phyloP scores from a whole-genome alignment of 2,113 vertebrate species.

The Macaca nemestrina region DNA sequence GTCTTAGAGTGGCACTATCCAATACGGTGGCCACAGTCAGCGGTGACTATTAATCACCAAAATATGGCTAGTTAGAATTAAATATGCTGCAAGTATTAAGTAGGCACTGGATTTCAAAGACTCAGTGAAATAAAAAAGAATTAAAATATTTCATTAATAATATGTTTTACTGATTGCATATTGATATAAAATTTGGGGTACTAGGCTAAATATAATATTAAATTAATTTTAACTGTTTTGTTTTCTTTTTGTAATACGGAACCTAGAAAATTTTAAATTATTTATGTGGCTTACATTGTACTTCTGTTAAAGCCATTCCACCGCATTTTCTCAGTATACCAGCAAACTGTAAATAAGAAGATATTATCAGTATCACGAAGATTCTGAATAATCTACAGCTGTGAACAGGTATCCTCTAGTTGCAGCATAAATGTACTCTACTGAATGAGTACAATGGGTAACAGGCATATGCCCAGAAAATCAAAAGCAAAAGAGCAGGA shows the following conservation, averaged over 20 bases:
- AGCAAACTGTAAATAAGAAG: neutral
- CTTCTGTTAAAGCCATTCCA: neutral
- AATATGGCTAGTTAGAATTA: neutral
- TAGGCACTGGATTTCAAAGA: neutral
- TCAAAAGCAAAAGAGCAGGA: neutral
- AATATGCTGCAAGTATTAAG: neutral
- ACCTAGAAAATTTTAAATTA: neutral
- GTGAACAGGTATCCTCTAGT: neutral
- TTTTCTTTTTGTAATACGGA: neutral
- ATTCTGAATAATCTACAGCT: neutral
- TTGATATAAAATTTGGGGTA: neutral
- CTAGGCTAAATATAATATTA: neutral
- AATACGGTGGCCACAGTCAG: neutral
- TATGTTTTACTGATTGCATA: neutral
- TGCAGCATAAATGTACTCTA: neutral
- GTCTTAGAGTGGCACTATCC: fast-evolving
- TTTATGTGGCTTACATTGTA: neutral
- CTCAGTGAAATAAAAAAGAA: neutral
- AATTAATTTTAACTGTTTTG: neutral
- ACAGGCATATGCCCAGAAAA: neutral
- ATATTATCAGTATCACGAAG: neutral
- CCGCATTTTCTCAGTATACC: neutral
- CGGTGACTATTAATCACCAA: fast-evolving
- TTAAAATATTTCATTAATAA: neutral
- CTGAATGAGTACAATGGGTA: neutral